Conservation (phyloP, 2,113 vertebrate species). For the Trochalopteron elliotii region DNA sequence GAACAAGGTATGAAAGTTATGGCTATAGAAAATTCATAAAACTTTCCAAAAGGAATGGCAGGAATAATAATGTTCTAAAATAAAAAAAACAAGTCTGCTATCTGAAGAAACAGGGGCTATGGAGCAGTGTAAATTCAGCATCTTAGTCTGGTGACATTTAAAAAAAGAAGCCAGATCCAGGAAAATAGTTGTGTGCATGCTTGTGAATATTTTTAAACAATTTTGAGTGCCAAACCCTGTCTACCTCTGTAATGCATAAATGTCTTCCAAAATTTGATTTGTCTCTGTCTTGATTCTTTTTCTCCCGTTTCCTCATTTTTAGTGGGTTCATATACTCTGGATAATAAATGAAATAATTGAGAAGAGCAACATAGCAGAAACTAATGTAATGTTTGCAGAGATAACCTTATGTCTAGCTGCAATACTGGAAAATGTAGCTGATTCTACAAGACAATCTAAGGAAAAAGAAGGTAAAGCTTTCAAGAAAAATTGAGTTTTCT, state of each 20-base stretch:
- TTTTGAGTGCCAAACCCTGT: neutral
- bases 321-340: conserved; percentile 87
- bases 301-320: neutral
- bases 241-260: neutral
- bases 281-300: neutral
- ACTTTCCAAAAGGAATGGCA: neutral
- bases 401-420: conserved; percentile 74
- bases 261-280: neutral
- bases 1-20: neutral
- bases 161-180: neutral
- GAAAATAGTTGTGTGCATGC: neutral
- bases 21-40: neutral
- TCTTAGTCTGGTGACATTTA: neutral
- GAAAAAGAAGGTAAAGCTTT: conserved; percentile 66
- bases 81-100: neutral
- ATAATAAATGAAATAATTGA: conserved; percentile 83
- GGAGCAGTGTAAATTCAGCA: neutral
- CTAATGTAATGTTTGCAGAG: conserved; percentile 79
- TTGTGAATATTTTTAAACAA: neutral
- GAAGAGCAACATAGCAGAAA: conserved; percentile 65
- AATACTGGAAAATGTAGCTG: conserved; percentile 79
- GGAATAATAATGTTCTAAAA: neutral
- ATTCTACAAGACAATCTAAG: conserved; percentile 33
- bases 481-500: neutral
- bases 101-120: neutral